Conservation (phyloP, 2,797 vertebrate genomes). For the Acanthiza pusilla region DNA sequence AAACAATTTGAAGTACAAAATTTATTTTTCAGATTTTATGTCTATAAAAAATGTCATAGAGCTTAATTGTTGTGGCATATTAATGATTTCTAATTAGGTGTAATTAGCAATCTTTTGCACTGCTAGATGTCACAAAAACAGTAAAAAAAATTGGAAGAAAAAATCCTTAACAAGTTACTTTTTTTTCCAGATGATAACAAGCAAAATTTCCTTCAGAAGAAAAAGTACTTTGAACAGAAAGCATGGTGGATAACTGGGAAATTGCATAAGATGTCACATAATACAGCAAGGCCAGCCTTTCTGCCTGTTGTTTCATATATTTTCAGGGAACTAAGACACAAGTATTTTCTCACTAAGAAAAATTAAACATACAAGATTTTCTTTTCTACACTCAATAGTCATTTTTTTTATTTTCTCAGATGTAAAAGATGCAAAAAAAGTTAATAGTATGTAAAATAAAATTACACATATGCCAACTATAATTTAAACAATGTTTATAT, state of each 20-base stretch:
- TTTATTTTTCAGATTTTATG: slow-evolving; percentile 7
- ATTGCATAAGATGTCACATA: not conserved
- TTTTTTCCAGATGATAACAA: not conserved
- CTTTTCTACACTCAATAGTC: not conserved
- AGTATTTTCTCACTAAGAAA: not conserved
- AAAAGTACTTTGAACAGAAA: not conserved
- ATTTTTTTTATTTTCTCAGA: not conserved
- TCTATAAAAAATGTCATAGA: slow-evolving; percentile 54
- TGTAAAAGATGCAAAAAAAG: not conserved
- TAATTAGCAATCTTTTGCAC: slow-evolving; percentile 46
- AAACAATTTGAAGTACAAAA: slow-evolving; percentile 34
- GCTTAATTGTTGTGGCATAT: slow-evolving; percentile 47
- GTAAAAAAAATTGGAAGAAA: slow-evolving; percentile 5
- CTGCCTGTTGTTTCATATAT: not conserved
- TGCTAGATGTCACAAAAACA: not conserved
- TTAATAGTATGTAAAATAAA: not conserved
- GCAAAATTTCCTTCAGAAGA: not conserved
- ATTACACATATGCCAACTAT: not conserved
- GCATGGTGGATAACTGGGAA: not conserved
- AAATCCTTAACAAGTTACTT: not conserved
- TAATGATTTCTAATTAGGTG: slow-evolving; percentile 60
- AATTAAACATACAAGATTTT: not conserved
- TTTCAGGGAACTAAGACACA: not conserved
- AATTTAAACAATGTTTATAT: not conserved
- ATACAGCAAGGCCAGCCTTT: not conserved